A percentile compares a stretch with the other conserved stretches of the same genome.
These are phyloP conservation scores for Chionoecetes opilio DNA, from an alignment of 1,140 invertebrate genomes.

Conservation along the genomic window DNA sequence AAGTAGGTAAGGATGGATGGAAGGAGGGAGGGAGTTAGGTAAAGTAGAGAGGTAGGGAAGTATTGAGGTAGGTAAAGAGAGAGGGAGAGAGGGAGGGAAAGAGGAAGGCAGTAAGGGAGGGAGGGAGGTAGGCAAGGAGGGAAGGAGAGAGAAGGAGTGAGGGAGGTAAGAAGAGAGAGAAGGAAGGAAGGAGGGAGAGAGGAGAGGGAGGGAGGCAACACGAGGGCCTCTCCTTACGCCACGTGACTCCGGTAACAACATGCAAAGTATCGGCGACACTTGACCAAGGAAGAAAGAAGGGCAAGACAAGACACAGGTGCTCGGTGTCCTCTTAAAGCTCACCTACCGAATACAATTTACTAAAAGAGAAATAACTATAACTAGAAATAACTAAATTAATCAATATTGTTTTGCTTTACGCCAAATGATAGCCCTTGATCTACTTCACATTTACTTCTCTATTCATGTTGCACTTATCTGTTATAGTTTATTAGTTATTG, in stretches of 20 bases:
- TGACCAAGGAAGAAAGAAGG: neutral
- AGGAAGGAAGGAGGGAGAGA: neutral
- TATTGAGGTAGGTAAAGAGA: neutral
- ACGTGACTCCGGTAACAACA: neutral
- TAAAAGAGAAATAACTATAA: too few species aligned
- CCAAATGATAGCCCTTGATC: too few species aligned
- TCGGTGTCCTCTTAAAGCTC: too few species aligned
- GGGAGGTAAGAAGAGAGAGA: neutral
- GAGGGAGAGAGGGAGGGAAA: neutral
- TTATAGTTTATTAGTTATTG: too few species aligned
- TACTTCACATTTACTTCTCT: too few species aligned
- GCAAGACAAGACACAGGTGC: too few species aligned
- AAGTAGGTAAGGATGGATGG: neutral
- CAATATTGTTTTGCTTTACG: too few species aligned
- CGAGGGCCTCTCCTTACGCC: neutral
- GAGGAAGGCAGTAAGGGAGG: too few species aligned
- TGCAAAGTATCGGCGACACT: neutral
- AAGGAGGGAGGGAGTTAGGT: neutral
- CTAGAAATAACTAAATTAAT: too few species aligned
- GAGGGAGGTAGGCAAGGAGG: neutral
- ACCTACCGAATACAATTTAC: too few species aligned
- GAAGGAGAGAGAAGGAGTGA: neutral
- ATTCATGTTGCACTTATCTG: too few species aligned
- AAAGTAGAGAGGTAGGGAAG: neutral
- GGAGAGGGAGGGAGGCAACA: neutral